Conservation (phyloP, 2,113 vertebrate species). For the Mesitornis unicolor region DNA sequence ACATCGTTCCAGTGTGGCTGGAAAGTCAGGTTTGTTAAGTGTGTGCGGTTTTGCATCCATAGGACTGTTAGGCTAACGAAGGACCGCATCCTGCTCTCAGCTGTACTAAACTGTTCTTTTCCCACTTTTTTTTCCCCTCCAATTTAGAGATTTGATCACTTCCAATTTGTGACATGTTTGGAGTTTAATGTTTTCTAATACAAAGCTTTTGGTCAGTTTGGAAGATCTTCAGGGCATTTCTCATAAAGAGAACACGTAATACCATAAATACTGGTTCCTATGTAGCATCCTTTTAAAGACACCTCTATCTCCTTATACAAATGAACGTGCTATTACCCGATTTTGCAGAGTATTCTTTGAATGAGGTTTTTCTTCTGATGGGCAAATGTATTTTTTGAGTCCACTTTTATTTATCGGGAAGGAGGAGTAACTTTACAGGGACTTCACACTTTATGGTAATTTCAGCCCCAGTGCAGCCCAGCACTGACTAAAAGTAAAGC, state of each 20-base stretch:
- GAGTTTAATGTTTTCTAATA: not conserved
- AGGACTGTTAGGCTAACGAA: not conserved
- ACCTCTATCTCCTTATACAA: not conserved
- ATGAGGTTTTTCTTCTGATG: conserved; percentile 1
- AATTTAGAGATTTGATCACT: conserved; percentile 24
- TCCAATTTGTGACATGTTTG: not conserved
- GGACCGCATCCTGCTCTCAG: not conserved
- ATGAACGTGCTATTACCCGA: not conserved
- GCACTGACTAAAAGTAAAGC: not conserved
- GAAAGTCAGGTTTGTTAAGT: not conserved
- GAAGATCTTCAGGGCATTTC: conserved; percentile 26
- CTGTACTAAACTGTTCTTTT: not conserved
- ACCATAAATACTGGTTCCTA: conserved; percentile 19
- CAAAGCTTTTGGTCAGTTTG: not conserved
- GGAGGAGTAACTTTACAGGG: not conserved
- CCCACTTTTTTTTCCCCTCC: not conserved
- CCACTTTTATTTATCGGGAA: conserved; percentile 24
- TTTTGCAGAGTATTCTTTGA: not conserved
- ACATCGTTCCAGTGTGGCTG: not conserved
- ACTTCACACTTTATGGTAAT: conserved; percentile 17
- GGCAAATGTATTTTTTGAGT: not conserved
- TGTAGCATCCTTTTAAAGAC: not conserved
- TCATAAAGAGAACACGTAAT: conserved; percentile 9
- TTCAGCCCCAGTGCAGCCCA: not conserved
- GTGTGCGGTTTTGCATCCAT: not conserved